Evolutionary conservation across 2,888 invertebrate species (phyloP).

Genomic region (Drosophila anomelani): DNA sequence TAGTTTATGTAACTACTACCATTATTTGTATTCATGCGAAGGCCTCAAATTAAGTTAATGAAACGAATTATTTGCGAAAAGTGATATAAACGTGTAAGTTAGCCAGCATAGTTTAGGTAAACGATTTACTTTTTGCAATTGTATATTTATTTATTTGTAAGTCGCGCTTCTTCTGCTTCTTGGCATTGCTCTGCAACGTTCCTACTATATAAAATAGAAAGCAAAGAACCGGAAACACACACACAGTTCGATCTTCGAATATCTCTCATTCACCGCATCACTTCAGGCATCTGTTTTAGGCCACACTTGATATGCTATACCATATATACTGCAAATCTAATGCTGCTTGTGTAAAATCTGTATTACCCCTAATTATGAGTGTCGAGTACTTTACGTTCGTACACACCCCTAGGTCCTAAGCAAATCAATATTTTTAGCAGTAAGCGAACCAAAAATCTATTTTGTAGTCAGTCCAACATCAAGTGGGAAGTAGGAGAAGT

Average conservation of each 20-base stretch:
- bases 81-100: slow-evolving; percentile 83
- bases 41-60: slow-evolving; percentile 73
- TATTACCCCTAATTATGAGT: slow-evolving; percentile 36
- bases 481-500: slow-evolving; percentile 8
- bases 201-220: slow-evolving; percentile 59
- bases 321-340: slow-evolving; percentile 26
- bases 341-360: slow-evolving; percentile 71
- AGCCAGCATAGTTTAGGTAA: slow-evolving; percentile 69
- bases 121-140: slow-evolving; percentile 63
- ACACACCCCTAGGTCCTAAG: slow-evolving; percentile 43
- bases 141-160: slow-evolving; percentile 67
- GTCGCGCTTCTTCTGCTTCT: slow-evolving; percentile 52
- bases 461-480: slow-evolving; percentile 51
- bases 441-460: slow-evolving; percentile 64
- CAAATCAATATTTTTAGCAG: slow-evolving; percentile 59
- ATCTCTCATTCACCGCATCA: slow-evolving; percentile 38
- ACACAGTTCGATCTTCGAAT: slow-evolving; percentile 16
- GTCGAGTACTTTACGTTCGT: slow-evolving; percentile 35
- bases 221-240: slow-evolving; percentile 15
- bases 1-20: slow-evolving; percentile 51
- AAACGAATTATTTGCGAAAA: slow-evolving; percentile 81
- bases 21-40: slow-evolving; percentile 53
- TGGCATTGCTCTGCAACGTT: slow-evolving; percentile 60
- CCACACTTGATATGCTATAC: slow-evolving; percentile 7
- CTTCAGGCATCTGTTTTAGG: slow-evolving; percentile 25